Base-by-base conservation (phyloP, 2,113 vertebrate species). In the Paradoxurus hermaphroditus region DNA sequence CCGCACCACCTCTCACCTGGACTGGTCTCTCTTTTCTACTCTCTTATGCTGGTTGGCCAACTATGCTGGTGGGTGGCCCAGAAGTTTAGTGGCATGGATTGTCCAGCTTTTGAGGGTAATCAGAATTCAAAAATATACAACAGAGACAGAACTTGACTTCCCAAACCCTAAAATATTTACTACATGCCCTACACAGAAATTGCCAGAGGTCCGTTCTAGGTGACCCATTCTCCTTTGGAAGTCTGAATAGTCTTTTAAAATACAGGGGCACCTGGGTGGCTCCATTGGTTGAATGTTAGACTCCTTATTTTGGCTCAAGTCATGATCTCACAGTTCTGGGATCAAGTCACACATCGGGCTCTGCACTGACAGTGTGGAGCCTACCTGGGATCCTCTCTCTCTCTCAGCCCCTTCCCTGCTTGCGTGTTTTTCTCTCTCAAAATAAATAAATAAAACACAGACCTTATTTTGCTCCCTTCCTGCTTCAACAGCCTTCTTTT, bases 141-240 rank as follows among this genome's bases (percentile, higher is more conserved):
- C 25, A 25, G 82, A 51, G 39, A 53, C 27, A 70, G 9, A 8
- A 7, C 27, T 11, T 49, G 78, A 75, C 53, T 73, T 73, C 63
- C 51, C 1, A 9, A 51, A 70, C 21, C 9, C 39, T n/a, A 25
- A 77, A 36, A 7, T 49, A 56, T 29, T 39, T 36, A 62, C 31
- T 18, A 1, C 1, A 14, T 2, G 19, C 10, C 0, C 7, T 1
- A 56, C 4, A 34, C 4, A n/a, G 10, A 31, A 51, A 63, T n/a
- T 3, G 62, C 79, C n/a, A 39, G 70, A 36, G 4, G 7, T 36
- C 68, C 16, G 49, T 36, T 11, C 31, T 41, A 1, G 3, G 1
- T 0, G 19, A 59, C 3, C n/a, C 14, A 11, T 51, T 68, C 63
- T 68, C 34, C 39, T 27, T 63, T 4, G 14, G 14, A 39, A 79